Evolutionary conservation across 2,888 invertebrate species (phyloP).

Genomic region (Volucella bombylans): DNA sequence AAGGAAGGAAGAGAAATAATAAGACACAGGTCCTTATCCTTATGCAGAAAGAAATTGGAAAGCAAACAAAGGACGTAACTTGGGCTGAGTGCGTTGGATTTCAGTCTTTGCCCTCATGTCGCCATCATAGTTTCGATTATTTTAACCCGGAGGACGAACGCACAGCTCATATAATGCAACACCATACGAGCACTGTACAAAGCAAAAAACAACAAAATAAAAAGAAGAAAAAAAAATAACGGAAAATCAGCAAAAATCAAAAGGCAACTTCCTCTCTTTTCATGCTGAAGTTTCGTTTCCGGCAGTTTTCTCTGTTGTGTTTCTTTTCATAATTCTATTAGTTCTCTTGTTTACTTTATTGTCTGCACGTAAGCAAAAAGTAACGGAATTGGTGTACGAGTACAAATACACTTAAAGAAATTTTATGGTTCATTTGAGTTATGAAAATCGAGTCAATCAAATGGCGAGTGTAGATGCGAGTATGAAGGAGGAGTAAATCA

Average conservation of each 20-base stretch:
- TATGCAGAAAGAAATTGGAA: conserved; percentile 3
- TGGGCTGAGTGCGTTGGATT: background rate
- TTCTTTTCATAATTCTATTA: conserved; percentile 31
- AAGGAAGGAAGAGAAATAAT: conserved; percentile 6
- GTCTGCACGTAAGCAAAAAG: background rate
- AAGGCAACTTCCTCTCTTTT: background rate
- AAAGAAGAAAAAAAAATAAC: background rate
- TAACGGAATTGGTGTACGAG: background rate
- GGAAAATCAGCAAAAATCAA: conserved; percentile 21
- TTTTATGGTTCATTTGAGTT: conserved; percentile 33
- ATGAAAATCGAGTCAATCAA: background rate
- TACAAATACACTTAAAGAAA: conserved; percentile 33
- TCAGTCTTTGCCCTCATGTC: conserved; percentile 23
- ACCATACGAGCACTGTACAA: background rate
- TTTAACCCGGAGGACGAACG: background rate
- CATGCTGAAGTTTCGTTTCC: conserved; percentile 20
- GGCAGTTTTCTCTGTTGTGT: conserved; percentile 14
- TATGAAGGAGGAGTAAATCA: too few species aligned
- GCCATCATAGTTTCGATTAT: conserved; percentile 16
- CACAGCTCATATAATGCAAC: background rate
- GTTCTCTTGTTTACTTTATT: conserved; percentile 40
- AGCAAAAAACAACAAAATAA: conserved; percentile 3
- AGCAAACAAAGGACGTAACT: conserved; percentile 44
- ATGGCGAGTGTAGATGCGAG: background rate
- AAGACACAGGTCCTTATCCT: conserved; percentile 44